A percentile compares a stretch with the other conserved stretches of the same genome.
Evolutionary conservation across 2,888 invertebrate species (phyloP).

Genomic region (Meteorus colon): DNA sequence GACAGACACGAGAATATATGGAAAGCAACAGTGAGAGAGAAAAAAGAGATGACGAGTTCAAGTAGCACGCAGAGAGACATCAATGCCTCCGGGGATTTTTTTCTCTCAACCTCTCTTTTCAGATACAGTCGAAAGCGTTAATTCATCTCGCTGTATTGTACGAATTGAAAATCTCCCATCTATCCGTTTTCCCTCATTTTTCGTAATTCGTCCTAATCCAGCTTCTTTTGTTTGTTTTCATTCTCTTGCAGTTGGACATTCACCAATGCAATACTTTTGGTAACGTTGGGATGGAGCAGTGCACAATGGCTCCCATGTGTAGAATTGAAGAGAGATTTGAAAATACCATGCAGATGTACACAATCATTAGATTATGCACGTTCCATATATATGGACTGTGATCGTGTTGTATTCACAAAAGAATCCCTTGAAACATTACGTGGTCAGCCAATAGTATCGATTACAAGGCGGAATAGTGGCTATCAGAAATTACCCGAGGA

Average conservation of each 20-base stretch:
- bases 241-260: background rate
- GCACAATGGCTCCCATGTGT: slow-evolving; percentile 82
- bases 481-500: slow-evolving; percentile 83
- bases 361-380: slow-evolving; percentile 69
- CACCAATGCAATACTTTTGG: slow-evolving; percentile 40
- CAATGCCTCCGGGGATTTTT: slow-evolving; percentile 22
- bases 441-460: slow-evolving; percentile 86
- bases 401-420: slow-evolving; percentile 85
- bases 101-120: background rate
- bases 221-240: background rate
- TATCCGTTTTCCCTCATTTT: background rate
- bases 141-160: background rate
- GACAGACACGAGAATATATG: background rate
- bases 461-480: slow-evolving; percentile 86
- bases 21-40: slow-evolving; percentile 3
- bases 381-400: slow-evolving; percentile 86
- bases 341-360: slow-evolving; percentile 82
- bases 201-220: too few species aligned
- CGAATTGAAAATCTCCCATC: background rate
- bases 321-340: slow-evolving; percentile 84
- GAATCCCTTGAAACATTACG: slow-evolving; percentile 86
- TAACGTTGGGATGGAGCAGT: slow-evolving; percentile 49
- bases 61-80: slow-evolving; percentile 35
- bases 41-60: background rate
- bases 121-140: slow-evolving; percentile 2